phyloP scores from a whole-genome alignment of 2,888 invertebrate species.

The Luffia ferchaultella region DNA sequence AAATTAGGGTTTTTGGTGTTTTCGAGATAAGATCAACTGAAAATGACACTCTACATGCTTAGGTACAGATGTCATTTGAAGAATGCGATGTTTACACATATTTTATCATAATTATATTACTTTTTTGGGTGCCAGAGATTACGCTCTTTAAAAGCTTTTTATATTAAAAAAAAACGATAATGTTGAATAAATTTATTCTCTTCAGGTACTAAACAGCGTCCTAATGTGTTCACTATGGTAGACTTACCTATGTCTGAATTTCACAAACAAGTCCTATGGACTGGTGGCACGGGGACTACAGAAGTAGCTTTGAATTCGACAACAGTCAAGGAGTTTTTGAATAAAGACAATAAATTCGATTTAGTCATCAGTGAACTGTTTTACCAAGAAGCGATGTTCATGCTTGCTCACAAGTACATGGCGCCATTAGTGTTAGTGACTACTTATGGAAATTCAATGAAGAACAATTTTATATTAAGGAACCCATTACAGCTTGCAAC shows the following conservation, averaged over 20 bases:
- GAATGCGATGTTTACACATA: too few species aligned
- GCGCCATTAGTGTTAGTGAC: constrained; percentile 43
- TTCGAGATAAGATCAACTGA: too few species aligned
- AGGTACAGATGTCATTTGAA: too few species aligned
- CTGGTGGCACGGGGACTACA: constrained; percentile 37
- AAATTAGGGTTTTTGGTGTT: too few species aligned
- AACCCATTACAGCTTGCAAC: constrained; percentile 50
- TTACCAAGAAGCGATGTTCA: constrained; percentile 48
- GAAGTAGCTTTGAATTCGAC: constrained; percentile 39
- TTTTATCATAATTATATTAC: too few species aligned
- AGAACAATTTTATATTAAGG: constrained; percentile 37
- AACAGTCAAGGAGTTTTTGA: constrained; percentile 31
- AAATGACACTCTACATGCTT: too few species aligned
- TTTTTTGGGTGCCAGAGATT: too few species aligned
- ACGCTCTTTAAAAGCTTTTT: too few species aligned
- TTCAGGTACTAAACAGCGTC: constrained; percentile 33
- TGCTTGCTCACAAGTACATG: constrained; percentile 50
- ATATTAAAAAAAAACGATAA: too few species aligned
- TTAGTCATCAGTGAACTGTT: constrained; percentile 56
- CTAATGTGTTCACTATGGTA: constrained; percentile 47
- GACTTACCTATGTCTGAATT: constrained; percentile 39
- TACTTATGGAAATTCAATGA: constrained; percentile 50
- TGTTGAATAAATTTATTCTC: too few species aligned
- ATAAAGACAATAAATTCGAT: constrained; percentile 41
- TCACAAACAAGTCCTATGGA: constrained; percentile 38